phyloP scores from a whole-genome alignment of 2,888 invertebrate genomes.

The Lapara coniferarum region DNA sequence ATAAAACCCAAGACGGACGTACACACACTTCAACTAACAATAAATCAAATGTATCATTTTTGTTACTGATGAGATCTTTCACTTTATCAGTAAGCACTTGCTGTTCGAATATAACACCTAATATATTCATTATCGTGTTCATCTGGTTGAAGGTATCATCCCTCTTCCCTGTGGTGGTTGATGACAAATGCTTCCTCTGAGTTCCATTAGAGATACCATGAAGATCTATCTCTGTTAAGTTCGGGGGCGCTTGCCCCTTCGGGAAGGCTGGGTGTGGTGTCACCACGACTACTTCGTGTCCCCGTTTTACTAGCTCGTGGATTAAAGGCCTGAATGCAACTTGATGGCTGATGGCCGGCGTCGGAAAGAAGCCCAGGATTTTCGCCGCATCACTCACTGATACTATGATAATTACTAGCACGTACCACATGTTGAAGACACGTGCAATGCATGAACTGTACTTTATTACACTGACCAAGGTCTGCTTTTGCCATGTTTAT shows the following conservation, averaged over 20 bases:
- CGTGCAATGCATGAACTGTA: no score
- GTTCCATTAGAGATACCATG: slow-evolving; percentile 32
- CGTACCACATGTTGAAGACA: no score
- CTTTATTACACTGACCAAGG: no score
- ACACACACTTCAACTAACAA: not conserved
- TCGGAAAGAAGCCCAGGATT: slow-evolving; percentile 26
- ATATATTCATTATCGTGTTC: not conserved
- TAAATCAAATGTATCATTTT: not conserved
- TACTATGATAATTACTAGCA: not conserved
- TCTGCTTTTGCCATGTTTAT: no score
- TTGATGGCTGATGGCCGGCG: slow-evolving; percentile 40
- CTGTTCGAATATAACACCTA: not conserved
- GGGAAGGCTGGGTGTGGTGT: slow-evolving; percentile 41
- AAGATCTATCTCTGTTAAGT: no score
- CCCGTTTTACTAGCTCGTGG: slow-evolving; percentile 54
- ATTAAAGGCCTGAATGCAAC: slow-evolving; percentile 50
- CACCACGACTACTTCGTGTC: slow-evolving; percentile 61
- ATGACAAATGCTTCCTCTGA: slow-evolving; percentile 34
- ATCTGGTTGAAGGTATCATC: no score
- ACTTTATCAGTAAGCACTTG: not conserved
- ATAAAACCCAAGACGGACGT: not conserved
- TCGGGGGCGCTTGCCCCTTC: no score
- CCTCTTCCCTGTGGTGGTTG: not conserved
- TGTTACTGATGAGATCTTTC: not conserved
- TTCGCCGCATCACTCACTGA: not conserved